Base-by-base conservation (phyloP, 2,797 vertebrate species). In the Eulemur mongoz region DNA sequence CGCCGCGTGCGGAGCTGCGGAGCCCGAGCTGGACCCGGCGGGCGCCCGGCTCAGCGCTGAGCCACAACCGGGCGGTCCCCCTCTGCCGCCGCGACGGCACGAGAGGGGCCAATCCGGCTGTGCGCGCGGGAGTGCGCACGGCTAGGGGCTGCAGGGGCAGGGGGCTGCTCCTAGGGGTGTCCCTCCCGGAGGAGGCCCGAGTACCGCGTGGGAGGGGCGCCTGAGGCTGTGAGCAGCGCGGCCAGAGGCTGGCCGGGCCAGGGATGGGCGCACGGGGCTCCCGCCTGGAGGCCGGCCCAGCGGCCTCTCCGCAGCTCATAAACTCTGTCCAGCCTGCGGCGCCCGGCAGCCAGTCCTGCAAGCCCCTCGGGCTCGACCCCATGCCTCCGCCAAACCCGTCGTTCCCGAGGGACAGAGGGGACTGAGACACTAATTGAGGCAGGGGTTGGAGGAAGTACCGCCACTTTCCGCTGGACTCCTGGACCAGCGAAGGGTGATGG, bases 71-170 rank as follows among this genome's bases (percentile, higher is more conserved):
- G 12, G 2, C 25, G 10, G 25, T 12, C 72, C 22, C 1, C 20
- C 20, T 20, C 15, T 0, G 7, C 38, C 4, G 3, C 4, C 0
- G 4, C 5, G 0, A 35, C 27, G 30, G n/a, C 43, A 14, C 40
- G 9, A n/a, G 14, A 54, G 63, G 10, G 13, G 32, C 13, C 2
- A 13, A 20, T 48, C 4, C 25, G 59, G 83, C 85, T 32, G 96
- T n/a, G 87, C n/a, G 83, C 87, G 52, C 59, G n/a, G 27, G 96
- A 79, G 86, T 76, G 87, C 94, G 13, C 92, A 94, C 32, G 72
- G 78, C 75, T 93, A 86, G 87, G 81, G 94, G 59, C 80, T 69
- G 89, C 86, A 76, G 93, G 96, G 89, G 87, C 86, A 40, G 83
- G 93, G 80, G 17, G 22, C 45, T 8, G 22, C 5, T 70, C 12